Base-by-base conservation (phyloP, 1,140 invertebrate species). In the Calephelis virginiensis region DNA sequence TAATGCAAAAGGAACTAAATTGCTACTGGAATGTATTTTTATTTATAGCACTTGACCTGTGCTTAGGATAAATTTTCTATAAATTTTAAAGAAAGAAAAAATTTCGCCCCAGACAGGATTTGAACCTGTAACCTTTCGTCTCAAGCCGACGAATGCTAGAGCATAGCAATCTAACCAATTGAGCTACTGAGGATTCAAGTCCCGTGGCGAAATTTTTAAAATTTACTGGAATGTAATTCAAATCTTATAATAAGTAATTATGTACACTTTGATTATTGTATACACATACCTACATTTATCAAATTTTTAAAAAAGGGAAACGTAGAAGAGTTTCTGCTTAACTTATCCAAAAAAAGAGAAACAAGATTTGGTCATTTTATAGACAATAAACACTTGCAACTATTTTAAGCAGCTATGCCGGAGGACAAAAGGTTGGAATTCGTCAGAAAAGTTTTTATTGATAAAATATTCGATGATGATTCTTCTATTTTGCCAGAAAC, bases 241-340 rank as follows among this genome's bases (percentile, higher is more conserved):
- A 50, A 77, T 53, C 71, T 78, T 73, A 75, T 88, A 8, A 70
- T 77, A 7, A 60, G 82, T 37, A 82, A 81, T 28, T 81, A 82
- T 67, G 61, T 67, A 61, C 63, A 63, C 56, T 88, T 82, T 69
- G 53, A 53, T 48, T 60, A 63, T 14, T 37, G 13, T 12, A 75
- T 88, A 46, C 50, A 88, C 69, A 68, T 79, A 48, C 71, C 73
- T 56, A 82, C 78, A 13, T 86, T 88, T 67, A 72, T 76, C 7
- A 79, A 74, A 64, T 75, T 66, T 47, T 60, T 86, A 8, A 70
- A 79, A 40, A 70, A 49, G 28, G 76, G 81, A 63, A 74, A 83
- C 60, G 70, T 86, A 37, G 75, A 77, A 76, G 71, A 70, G 13
- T 85, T 88, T 69, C 62, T 86, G 13, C 64, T 75, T n/a, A 65